Evolutionary conservation across 2,888 invertebrate genomes (phyloP).

Genomic region (Nebria salina): DNA sequence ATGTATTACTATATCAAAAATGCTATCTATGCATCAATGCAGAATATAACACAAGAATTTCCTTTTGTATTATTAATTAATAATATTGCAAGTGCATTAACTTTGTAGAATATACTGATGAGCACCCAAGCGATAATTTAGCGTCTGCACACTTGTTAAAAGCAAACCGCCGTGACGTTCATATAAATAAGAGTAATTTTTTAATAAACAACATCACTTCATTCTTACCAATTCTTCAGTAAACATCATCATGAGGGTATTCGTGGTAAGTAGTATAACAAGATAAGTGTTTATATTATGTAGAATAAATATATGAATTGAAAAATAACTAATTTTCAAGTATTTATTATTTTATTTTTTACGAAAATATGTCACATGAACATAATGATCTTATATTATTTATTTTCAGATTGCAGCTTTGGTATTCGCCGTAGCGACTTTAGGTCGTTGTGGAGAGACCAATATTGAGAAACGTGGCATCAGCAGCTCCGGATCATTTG

Average conservation of each 20-base stretch:
- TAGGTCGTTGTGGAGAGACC: constrained; percentile 26
- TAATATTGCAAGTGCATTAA: not conserved
- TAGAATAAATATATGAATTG: not conserved
- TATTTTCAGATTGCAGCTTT: constrained; percentile 41
- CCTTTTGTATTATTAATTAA: not conserved
- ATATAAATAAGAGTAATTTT: constrained; percentile 19
- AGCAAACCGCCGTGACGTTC: constrained; percentile 27
- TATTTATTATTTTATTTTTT: not conserved
- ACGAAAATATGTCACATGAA: not conserved
- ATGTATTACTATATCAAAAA: not conserved
- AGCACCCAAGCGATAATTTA: constrained; percentile 37
- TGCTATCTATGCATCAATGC: not conserved
- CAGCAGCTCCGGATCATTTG: not conserved
- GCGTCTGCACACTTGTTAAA: constrained; percentile 25
- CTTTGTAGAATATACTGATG: constrained; percentile 29
- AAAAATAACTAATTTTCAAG: too few relatives aligned
- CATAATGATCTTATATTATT: not conserved
- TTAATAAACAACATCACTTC: constrained; percentile 24
- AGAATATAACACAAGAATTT: not conserved
- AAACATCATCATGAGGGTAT: constrained; percentile 40
- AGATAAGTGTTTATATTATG: constrained; percentile 13
- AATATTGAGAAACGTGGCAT: constrained; percentile 22
- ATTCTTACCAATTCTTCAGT: constrained; percentile 27
- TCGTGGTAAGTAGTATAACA: constrained; percentile 24
- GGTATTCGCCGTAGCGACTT: constrained; percentile 33